Base-by-base conservation (phyloP, 2,797 vertebrate genomes). In the Austrolebias charrua region DNA sequence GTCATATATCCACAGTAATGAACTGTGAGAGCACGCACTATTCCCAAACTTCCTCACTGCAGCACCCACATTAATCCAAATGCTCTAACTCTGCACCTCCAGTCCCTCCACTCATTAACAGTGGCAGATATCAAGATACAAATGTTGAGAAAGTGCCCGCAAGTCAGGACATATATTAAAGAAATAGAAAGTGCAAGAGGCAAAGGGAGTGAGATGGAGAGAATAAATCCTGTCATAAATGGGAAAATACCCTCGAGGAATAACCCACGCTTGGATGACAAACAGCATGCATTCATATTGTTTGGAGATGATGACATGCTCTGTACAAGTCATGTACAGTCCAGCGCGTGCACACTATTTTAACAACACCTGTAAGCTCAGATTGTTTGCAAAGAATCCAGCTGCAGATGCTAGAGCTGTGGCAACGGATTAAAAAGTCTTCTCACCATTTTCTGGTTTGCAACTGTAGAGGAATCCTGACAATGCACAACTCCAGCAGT, bases 71-170 rank as follows among this genome's bases (percentile, higher is more conserved):
- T 93, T 93, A 93, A 93, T 94, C 92, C 89, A 91, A 83, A 80
- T 58, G 73, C 78, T 88, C 83, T 88, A 84, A 90, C 86, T 87
- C 73, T 63, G 79, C 80, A 76, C 78, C 87, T 82, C 15, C 33
- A 79, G 88, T 92, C 91, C 90, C 92, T 87, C 83, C 79, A 81
- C 92, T 93, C 92, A 93, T 93, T 94, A 93, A 90, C 89, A 79
- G 72, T 91, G 92, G 88, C 92, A 92, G 88, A 89, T 91, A 91
- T 91, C 89, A 91, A 86, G 90, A 92, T 92, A 85, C 88, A 88
- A 91, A 93, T 94, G 93, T 93, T 92, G 91, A 93, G 92, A 77
- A 89, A 88, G 83, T 90, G 89, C 90, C 92, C 77, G 81, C 88
- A 82, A 92, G 90, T 91, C 91, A 91, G 83, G 81, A 86, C 84